Conservation (phyloP, 2,888 invertebrate species). For the Hemaris fuciformis region DNA sequence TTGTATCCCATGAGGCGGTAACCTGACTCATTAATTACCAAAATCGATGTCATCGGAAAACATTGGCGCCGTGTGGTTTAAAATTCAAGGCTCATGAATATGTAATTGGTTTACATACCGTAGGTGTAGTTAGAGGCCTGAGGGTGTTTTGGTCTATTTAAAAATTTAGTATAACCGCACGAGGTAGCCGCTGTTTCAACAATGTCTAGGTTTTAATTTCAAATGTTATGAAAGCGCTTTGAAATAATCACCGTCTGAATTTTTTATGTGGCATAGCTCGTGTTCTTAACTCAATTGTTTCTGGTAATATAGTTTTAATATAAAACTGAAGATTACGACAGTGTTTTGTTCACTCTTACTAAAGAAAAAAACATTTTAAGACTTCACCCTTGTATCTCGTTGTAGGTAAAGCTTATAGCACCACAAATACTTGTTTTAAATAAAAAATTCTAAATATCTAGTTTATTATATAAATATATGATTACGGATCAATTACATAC, state of each 20-base stretch:
- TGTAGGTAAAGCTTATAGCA: too few species aligned
- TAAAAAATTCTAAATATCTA: too few species aligned
- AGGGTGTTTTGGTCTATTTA: constrained; percentile 18
- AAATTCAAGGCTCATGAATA: constrained; percentile 25
- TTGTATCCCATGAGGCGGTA: too few species aligned
- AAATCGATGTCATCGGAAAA: not conserved
- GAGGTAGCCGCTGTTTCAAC: not conserved
- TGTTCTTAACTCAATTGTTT: too few species aligned
- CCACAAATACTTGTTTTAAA: too few species aligned
- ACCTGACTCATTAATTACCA: not conserved
- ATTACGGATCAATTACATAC: too few species aligned
- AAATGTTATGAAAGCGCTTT: not conserved
- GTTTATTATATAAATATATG: too few species aligned
- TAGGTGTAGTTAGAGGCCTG: constrained; percentile 15
- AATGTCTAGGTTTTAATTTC: not conserved
- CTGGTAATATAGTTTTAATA: too few species aligned
- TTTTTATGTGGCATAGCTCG: not conserved
- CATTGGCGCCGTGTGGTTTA: constrained; percentile 10
- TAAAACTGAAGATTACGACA: too few species aligned
- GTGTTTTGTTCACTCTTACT: too few species aligned
- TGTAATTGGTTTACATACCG: constrained; percentile 17
- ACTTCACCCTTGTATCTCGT: too few species aligned
- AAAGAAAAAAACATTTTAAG: too few species aligned
- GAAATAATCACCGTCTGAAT: not conserved
- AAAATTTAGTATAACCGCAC: constrained; percentile 17